Evolutionary conservation across 2,888 invertebrate species (phyloP), one percentile per base, ranked within the genome.

Genomic region (Antheraea assamensis): DNA sequence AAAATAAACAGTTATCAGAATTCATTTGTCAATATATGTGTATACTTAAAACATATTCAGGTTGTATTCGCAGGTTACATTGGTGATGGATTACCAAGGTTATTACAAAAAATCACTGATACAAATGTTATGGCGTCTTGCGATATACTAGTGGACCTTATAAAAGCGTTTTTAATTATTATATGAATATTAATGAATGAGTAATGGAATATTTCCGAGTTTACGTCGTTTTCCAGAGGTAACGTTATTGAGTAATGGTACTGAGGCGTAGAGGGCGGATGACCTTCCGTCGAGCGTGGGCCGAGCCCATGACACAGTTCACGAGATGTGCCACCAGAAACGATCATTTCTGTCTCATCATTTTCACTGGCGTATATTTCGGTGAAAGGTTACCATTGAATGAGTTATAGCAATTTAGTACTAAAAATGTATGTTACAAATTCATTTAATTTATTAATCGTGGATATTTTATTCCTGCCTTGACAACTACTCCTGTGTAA

Each of bases 291-390:
- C 81, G 85, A 81, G 90, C 91, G 94, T 93, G 91, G 93, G 93
- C 85, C 77, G 92, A 90, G 94, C 92, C 94, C 94, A 90, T 94
- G 94, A 94, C 94, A 94, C 91, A 93, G 88, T 90, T 93, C 85
- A 85, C 85, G 86, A 88, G 90, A 89, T 90, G 87, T 84, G 85
- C 89, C 85, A 83, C 81, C 83, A 81, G 84, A 80, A 83, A 82
- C 85, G 83, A 90, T 89, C 91, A 93, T 92, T 92, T 93, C 87
- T 90, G 93, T 90, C 88, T 79, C 86, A 88, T 88, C 82, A 83
- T 85, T 85, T 88, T 87, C 87, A 88, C 31, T 30, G 42, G 47
- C 27, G 55, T 55, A 35, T 58, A 47, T 30, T 64, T 72, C 55
- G 24, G 24, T 24, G 58, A 24, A 13, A 58, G 4, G 21, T 68